Conservation (phyloP, 2,888 invertebrate species). For the Itoplectis maculator region DNA sequence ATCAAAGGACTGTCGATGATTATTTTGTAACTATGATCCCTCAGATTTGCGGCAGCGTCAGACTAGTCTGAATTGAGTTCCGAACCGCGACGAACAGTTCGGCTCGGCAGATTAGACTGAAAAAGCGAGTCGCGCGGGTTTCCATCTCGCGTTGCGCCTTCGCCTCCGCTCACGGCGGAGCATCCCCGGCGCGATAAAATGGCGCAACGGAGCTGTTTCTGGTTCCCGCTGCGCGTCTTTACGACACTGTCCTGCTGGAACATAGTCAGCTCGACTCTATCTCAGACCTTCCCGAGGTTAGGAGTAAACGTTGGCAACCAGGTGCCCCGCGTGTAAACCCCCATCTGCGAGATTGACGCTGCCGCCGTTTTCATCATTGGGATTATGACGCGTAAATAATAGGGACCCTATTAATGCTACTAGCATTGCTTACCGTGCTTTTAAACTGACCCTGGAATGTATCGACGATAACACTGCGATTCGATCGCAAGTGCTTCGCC, state of each 20-base stretch:
- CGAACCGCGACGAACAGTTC: conserved; percentile 83
- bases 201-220: conserved; percentile 87
- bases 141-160: conserved; percentile 88
- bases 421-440: conserved; percentile 86
- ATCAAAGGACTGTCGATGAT: no score
- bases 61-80: conserved; percentile 96
- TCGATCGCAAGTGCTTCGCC: conserved; percentile 86
- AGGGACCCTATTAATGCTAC: no score
- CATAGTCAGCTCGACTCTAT: conserved; percentile 86
- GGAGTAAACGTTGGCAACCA: conserved; percentile 84
- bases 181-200: conserved; percentile 85
- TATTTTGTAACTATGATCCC: conserved; percentile 66
- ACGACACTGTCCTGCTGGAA: conserved; percentile 90
- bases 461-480: conserved; percentile 87
- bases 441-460: conserved; percentile 89
- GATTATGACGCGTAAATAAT: no score
- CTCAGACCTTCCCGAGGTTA: conserved; percentile 94
- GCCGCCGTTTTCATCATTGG: conserved; percentile 85
- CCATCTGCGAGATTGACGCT: conserved; percentile 92
- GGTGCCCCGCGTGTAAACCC: conserved; percentile 88
- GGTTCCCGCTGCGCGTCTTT: conserved; percentile 90
- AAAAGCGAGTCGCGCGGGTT: conserved; percentile 90
- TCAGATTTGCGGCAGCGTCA: conserved; percentile 87
- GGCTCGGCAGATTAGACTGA: conserved; percentile 92
- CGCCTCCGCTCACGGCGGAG: conserved; percentile 84